Conservation (phyloP, 2,888 invertebrate species). For the Timema podura region DNA sequence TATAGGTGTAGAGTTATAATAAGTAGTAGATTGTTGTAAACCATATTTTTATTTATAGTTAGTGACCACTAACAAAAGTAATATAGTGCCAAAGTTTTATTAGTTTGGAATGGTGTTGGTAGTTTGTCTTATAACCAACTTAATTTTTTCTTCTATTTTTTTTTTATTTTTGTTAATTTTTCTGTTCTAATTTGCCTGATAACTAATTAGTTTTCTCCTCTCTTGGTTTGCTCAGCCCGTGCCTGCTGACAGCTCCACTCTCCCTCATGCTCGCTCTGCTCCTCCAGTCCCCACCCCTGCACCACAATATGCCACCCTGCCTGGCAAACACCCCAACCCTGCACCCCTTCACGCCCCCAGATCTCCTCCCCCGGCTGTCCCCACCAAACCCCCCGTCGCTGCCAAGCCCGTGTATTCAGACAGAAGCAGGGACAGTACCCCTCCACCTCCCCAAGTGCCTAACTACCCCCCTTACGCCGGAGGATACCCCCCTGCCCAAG, state of each 20-base stretch:
- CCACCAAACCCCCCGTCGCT: background rate
- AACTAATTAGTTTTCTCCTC: conserved; percentile 15
- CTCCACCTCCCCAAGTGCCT: conserved; percentile 42
- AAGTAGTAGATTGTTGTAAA: too few relatives aligned
- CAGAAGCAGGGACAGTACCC: background rate
- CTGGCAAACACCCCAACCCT: background rate
- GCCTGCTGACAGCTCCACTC: conserved; percentile 19
- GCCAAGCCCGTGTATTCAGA: conserved; percentile 21
- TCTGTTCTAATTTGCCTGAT: conserved; percentile 7
- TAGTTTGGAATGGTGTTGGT: background rate
- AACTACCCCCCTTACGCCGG: too few relatives aligned
- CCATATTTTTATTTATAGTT: too few relatives aligned
- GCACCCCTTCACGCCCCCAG: background rate
- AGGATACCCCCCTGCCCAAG: background rate
- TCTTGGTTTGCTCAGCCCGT: conserved; percentile 30
- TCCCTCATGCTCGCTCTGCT: background rate
- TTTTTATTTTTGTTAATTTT: conserved; percentile 12
- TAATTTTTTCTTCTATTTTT: background rate
- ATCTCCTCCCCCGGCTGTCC: background rate
- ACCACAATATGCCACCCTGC: background rate
- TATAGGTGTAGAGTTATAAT: too few relatives aligned
- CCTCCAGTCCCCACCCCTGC: conserved; percentile 5
- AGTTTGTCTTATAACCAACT: background rate
- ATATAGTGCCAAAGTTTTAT: background rate
- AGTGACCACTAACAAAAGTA: too few relatives aligned